Base-by-base conservation (phyloP, 2,797 vertebrate genomes). In the Champsocephalus gunnari region DNA sequence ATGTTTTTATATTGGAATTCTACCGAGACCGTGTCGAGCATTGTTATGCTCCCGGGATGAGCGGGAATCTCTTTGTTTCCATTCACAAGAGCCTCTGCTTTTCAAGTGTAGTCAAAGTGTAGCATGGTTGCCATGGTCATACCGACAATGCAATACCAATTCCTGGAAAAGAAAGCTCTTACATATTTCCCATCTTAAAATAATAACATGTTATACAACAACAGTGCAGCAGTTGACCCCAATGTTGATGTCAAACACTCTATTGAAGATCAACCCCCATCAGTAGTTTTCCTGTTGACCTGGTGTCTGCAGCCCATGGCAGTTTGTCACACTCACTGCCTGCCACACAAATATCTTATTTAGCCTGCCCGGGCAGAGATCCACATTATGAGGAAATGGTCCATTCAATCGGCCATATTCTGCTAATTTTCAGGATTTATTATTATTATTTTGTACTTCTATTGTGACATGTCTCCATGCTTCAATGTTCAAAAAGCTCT, bases 271-370 rank as follows among this genome's bases (percentile, higher is more conserved):
- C 28, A 57, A 49, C 8, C 47, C 53, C 4, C 24, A 41, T 66
- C 21, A 17, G 34, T 47, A 64, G 1, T 1, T 75, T 76, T 53
- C 73, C 49, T 53, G 67, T 44, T 51, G 53, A 84, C 58, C 45
- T 50, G 45, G 12, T 57, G 43, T 19, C 54, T n/a, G 50, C n/a
- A 21, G 54, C 53, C 24, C 6, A 0, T 16, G 62, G 19, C 4
- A 12, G n/a, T 58, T 56, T 47, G 3, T 16, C 60, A 61, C 53
- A 38, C 5, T 45, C 14, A 76, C 12, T 38, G 13, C 12, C 28
- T 73, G 60, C 24, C 9, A 34, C 19, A 19, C 12, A 56, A 17
- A 45, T 64, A 28, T 79, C 14, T 60, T 45, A 17, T 47, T 72
- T 11, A 64, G 17, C 8, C 9, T 50, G 32, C 5, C 45, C 45